A percentile compares a stretch with the other conserved stretches of the same genome.
Evolutionary conservation across 64 coral and sea anemone species (phyloP).

Genomic region (Cladopsammia gracilis): DNA sequence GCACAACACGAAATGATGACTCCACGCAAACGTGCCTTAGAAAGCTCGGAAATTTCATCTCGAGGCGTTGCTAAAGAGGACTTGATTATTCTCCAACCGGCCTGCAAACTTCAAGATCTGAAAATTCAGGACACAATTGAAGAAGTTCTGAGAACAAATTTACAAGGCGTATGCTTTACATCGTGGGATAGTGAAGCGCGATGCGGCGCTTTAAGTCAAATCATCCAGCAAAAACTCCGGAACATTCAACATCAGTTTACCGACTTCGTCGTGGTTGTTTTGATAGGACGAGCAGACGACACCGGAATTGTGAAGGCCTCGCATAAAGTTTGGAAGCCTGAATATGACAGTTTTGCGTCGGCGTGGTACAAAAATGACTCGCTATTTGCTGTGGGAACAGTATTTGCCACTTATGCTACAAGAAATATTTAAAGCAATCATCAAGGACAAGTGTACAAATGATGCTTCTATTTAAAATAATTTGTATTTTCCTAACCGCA

Average conservation of each 20-base stretch:
- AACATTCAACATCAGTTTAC: conserved; percentile 34
- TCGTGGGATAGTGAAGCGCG: conserved; percentile 78
- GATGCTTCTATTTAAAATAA: too few relatives aligned
- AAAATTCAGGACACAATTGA: conserved; percentile 82
- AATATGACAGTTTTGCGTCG: conserved; percentile 92
- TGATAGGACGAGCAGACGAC: conserved; percentile 84
- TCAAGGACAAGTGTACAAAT: too few relatives aligned
- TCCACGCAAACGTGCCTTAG: conserved; percentile 11
- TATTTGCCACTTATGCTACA: conserved; percentile 70
- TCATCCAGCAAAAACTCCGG: conserved; percentile 77
- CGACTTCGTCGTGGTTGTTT: conserved; percentile 75
- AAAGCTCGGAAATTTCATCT: neutral
- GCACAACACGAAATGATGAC: conserved; percentile 38
- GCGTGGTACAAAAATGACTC: conserved; percentile 90
- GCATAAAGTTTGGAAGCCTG: conserved; percentile 91
- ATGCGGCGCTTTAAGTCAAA: conserved; percentile 72
- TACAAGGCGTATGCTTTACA: conserved; percentile 62
- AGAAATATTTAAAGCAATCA: neutral
- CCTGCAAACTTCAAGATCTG: conserved; percentile 89
- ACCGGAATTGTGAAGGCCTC: conserved; percentile 88
- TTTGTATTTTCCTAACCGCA: too few relatives aligned
- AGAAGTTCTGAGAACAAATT: conserved; percentile 73
- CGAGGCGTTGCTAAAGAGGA: conserved; percentile 37
- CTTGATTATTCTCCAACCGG: conserved; percentile 86
- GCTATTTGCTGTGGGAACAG: conserved; percentile 88